phyloP scores from a whole-genome alignment of 2,888 invertebrate species.

The Platycheirus albimanus region DNA sequence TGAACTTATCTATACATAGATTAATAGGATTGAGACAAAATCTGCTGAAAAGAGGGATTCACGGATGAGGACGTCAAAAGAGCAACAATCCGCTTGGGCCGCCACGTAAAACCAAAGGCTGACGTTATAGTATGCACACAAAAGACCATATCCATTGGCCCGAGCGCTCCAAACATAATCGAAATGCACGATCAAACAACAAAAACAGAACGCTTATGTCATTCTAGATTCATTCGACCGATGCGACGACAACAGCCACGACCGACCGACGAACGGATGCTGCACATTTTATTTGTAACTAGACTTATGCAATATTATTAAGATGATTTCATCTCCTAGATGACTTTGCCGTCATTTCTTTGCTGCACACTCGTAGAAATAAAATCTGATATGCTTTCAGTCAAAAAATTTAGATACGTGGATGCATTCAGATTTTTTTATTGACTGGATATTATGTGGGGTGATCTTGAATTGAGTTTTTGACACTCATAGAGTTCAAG shows the following conservation, averaged over 20 bases:
- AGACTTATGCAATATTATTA: slow-evolving; percentile 42
- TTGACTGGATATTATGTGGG: slow-evolving; percentile 10
- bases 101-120: slow-evolving; percentile 22
- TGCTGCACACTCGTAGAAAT: slow-evolving; percentile 12
- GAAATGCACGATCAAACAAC: slow-evolving; percentile 56
- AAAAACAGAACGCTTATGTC: slow-evolving; percentile 67
- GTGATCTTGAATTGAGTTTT: slow-evolving; percentile 18
- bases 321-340: slow-evolving; percentile 62
- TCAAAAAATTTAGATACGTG: slow-evolving; percentile 10
- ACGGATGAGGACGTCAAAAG: slow-evolving; percentile 58
- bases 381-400: slow-evolving; percentile 12
- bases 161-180: slow-evolving; percentile 19
- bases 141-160: slow-evolving; percentile 49
- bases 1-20: slow-evolving; percentile 27
- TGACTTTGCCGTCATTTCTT: slow-evolving; percentile 22
- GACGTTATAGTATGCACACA: slow-evolving; percentile 49
- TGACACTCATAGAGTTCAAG: too few relatives aligned
- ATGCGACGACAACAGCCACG: neutral
- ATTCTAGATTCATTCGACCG: slow-evolving; percentile 41
- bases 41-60: slow-evolving; percentile 37
- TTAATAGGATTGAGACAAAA: slow-evolving; percentile 45
- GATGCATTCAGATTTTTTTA: slow-evolving; percentile 3
- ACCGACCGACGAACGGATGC: slow-evolving; percentile 55
- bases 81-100: slow-evolving; percentile 48
- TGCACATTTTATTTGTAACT: slow-evolving; percentile 51